These are phyloP conservation scores for Eupithecia subumbrata DNA, from an alignment of 2,888 invertebrate genomes.

Conservation along the genomic window DNA sequence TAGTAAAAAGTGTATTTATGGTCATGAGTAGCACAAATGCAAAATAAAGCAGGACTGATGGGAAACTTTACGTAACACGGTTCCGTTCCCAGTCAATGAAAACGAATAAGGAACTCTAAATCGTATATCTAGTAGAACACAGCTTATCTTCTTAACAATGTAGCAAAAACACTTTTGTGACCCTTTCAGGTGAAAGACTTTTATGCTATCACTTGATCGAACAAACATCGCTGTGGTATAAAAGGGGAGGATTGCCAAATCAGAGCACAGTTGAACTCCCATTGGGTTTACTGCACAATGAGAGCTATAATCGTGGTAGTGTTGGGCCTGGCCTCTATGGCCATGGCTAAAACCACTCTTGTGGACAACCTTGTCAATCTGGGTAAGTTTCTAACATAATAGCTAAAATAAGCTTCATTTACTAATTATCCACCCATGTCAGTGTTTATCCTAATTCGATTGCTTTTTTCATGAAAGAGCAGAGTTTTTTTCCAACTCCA, in stretches of 20 bases:
- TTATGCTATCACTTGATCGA: background rate
- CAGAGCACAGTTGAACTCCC: conserved; percentile 63
- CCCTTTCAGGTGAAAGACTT: background rate
- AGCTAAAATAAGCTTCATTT: background rate
- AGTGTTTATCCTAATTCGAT: background rate
- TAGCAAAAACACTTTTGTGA: background rate
- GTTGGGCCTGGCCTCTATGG: conserved; percentile 67
- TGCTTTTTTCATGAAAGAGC: background rate
- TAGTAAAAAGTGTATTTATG: background rate
- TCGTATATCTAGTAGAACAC: background rate
- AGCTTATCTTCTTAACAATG: background rate
- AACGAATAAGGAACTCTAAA: conserved; percentile 1
- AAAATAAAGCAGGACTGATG: background rate
- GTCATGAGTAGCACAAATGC: background rate
- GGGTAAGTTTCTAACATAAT: conserved; percentile 51
- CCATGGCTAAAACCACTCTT: conserved; percentile 59
- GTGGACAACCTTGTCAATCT: conserved; percentile 53
- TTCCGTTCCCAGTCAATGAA: background rate
- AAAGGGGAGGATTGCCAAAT: conserved; percentile 46
- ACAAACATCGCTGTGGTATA: conserved; percentile 50
- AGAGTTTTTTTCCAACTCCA: too few relatives aligned
- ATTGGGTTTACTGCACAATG: conserved; percentile 67
- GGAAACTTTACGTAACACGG: background rate
- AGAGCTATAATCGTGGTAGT: conserved; percentile 62
- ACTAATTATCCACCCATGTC: background rate